A percentile compares a stretch with the other conserved stretches of the same genome.
Evolutionary conservation across 2,888 invertebrate genomes (phyloP).

Genomic region (Philhelius pedissequus): DNA sequence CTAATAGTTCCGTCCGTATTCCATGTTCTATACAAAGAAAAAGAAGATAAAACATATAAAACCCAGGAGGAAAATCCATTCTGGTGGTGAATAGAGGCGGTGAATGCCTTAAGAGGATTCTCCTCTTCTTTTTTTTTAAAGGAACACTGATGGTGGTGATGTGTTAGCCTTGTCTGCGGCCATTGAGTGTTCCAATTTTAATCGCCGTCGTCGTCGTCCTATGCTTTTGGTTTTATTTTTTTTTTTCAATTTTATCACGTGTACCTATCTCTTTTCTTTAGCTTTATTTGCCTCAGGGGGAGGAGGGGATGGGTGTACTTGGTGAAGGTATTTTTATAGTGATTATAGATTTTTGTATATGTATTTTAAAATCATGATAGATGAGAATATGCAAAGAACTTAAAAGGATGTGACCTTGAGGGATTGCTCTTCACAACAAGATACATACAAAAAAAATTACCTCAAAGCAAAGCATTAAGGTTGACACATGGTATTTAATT

Average conservation of each 20-base stretch:
- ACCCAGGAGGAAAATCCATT: constrained; percentile 9
- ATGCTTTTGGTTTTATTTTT: neutral
- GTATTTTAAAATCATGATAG: constrained; percentile 1
- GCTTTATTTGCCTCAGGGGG: neutral
- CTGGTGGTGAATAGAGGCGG: constrained; percentile 11
- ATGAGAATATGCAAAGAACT: neutral
- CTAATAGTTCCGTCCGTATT: neutral
- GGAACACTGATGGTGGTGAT: constrained; percentile 16
- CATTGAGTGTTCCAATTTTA: constrained; percentile 54
- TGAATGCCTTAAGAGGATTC: constrained; percentile 22
- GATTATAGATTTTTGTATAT: constrained; percentile 20
- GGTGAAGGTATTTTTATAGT: constrained; percentile 5
- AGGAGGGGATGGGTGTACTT: neutral
- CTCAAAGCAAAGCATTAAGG: neutral
- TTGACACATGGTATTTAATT: neutral
- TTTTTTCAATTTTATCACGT: constrained; percentile 15
- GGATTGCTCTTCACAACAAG: neutral
- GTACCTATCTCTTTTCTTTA: neutral
- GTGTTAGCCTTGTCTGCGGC: constrained; percentile 62
- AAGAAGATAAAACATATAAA: neutral
- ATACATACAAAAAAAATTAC: neutral
- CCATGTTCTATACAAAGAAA: neutral
- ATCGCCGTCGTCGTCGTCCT: constrained; percentile 5
- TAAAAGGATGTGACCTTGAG: constrained; percentile 4
- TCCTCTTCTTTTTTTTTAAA: constrained; percentile 19